Conservation (phyloP, 2,888 invertebrate genomes). For the Dione vanillae region DNA sequence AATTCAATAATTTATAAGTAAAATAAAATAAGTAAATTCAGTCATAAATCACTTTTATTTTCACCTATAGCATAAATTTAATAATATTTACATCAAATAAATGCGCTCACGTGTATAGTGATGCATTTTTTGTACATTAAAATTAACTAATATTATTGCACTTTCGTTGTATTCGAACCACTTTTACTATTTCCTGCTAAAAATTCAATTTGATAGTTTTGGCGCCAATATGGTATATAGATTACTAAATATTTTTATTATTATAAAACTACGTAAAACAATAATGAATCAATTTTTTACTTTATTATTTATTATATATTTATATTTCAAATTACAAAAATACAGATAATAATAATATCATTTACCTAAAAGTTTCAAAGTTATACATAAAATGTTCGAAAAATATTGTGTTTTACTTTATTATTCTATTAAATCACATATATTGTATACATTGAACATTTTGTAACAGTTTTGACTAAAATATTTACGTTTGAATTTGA, state of each 20-base stretch:
- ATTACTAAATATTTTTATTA: not conserved
- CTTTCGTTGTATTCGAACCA: slow-evolving; percentile 33
- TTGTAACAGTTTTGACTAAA: not conserved
- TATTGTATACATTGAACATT: not conserved
- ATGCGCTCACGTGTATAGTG: slow-evolving; percentile 70
- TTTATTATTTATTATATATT: no score
- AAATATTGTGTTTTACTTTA: not conserved
- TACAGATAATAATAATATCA: not conserved
- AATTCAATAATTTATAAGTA: not conserved
- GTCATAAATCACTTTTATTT: slow-evolving; percentile 67
- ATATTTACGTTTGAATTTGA: not conserved
- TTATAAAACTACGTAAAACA: not conserved
- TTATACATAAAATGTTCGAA: not conserved
- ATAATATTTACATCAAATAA: slow-evolving; percentile 73
- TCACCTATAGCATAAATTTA: slow-evolving; percentile 55
- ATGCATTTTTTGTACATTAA: slow-evolving; percentile 50
- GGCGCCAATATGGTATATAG: not conserved
- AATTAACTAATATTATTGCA: slow-evolving; percentile 48
- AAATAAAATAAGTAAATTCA: slow-evolving; percentile 35
- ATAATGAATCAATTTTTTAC: not conserved
- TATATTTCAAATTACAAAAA: not conserved
- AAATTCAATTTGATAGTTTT: not conserved
- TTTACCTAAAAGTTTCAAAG: not conserved
- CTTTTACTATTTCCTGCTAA: not conserved
- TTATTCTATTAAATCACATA: not conserved